Conservation (phyloP, 1,140 invertebrate genomes). For the Odontomachus brunneus region DNA sequence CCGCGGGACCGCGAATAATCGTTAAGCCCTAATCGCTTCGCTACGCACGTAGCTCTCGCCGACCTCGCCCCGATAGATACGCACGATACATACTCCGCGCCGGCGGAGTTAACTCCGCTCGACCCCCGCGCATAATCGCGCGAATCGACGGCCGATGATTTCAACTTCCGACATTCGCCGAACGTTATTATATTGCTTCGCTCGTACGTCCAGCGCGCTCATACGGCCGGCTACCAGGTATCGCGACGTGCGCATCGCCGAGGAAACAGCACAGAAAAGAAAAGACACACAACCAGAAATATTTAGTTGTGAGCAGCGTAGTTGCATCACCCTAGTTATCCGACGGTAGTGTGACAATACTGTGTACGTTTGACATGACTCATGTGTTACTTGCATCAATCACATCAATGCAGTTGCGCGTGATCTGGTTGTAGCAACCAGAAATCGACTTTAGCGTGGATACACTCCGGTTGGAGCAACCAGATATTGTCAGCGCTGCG, state of each 20-base stretch:
- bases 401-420: too few species aligned
- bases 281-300: too few species aligned
- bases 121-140: conserved; percentile 26
- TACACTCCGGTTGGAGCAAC: too few species aligned
- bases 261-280: too few species aligned
- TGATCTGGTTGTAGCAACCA: too few species aligned
- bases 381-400: too few species aligned
- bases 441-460: too few species aligned
- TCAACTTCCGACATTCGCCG: conserved; percentile 51
- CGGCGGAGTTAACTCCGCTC: conserved; percentile 26
- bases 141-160: conserved; percentile 30
- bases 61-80: conserved; percentile 44
- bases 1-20: conserved; percentile 71
- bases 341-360: too few species aligned
- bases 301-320: too few species aligned
- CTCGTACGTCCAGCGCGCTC: conserved; percentile 5
- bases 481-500: too few species aligned
- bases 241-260: conserved; percentile 19
- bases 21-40: conserved; percentile 71
- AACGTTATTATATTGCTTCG: conserved; percentile 40
- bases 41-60: conserved; percentile 57
- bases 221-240: not conserved
- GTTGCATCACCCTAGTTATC: too few species aligned
- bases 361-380: too few species aligned
- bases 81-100: conserved; percentile 32